Evolutionary conservation across 1,140 invertebrate genomes (phyloP), one percentile per base, ranked within the genome.

Genomic region (Patella vulgata): DNA sequence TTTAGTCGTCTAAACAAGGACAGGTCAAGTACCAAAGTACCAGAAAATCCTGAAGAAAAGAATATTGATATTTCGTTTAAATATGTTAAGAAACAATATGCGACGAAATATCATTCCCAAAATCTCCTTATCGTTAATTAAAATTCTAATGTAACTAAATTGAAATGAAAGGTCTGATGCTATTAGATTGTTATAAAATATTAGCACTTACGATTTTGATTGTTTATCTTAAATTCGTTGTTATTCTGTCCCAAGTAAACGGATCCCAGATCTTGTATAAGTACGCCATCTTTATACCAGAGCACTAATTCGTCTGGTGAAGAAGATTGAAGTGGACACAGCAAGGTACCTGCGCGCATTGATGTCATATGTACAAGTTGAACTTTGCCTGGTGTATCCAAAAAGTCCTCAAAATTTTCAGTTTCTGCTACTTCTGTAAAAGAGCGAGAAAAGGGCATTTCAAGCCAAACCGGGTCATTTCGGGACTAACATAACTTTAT

Each of bases 251-350:
- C 17, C 9, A 12, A 1, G 36, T 33, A 21, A 9, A 25, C 17
- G 21, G 40, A 28, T 6, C 28, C 55, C 23, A 28, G n/a, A 12
- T 59, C 36, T 28, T 44, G 51, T 8, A 63, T 42, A 14, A 46
- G 42, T 17, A 36, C 17, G 0, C 60, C 60, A 27, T 63, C 60
- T 53, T 63, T 63, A 53, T 40, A 55, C 60, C 60, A 63, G 17
- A 48, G 46, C 31, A 63, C 33, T 5, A 48, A 2, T 19, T 54
- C 44, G 8, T 63, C 52, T n/a, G 21, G 60, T 1, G 23, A 25
- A 33, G 42, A 27, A n/a, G 27, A 21, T 12, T 17, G 9, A 8
- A 63, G 12, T 0, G 60, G 60, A 50, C 60, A 63, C 21, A 36
- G 11, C 8, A 63, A 21, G 17, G 43, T 25, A 14, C 40, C 27